phyloP scores from a whole-genome alignment of 2,113 vertebrate genomes.

The Pollimyrus isidori region DNA sequence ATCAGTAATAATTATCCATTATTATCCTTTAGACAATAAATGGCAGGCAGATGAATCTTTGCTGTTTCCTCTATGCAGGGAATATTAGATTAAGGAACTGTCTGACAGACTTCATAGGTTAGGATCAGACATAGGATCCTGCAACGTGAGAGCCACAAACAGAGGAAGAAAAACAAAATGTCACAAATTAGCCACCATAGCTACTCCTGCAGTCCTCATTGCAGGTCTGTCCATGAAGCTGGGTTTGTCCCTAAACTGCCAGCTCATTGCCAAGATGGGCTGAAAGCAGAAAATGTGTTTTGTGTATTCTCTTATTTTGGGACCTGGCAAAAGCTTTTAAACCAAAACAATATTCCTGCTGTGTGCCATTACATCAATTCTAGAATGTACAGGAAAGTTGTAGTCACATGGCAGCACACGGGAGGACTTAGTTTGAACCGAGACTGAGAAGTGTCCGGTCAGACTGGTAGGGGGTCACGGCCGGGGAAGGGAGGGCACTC shows the following conservation, averaged over 20 bases:
- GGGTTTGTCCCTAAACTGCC: slow-evolving; percentile 22
- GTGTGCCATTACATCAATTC: slow-evolving; percentile 39
- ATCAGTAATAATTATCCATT: neutral
- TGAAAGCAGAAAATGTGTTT: slow-evolving; percentile 10
- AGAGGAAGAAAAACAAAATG: neutral
- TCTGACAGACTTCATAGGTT: neutral
- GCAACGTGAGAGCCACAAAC: neutral
- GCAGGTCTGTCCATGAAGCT: slow-evolving; percentile 29
- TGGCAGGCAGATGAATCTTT: neutral
- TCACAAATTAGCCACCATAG: neutral
- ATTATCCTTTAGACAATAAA: neutral
- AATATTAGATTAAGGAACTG: slow-evolving; percentile 6
- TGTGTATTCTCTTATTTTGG: slow-evolving; percentile 6
- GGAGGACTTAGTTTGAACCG: slow-evolving; percentile 12
- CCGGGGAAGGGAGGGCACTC: neutral
- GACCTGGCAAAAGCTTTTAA: slow-evolving; percentile 23
- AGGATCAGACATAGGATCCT: neutral
- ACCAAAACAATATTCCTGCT: slow-evolving; percentile 36
- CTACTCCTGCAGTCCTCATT: slow-evolving; percentile 7
- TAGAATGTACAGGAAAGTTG: slow-evolving; percentile 28
- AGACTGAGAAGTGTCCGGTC: neutral
- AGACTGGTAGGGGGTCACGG: neutral
- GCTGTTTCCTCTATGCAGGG: neutral
- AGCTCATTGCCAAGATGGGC: slow-evolving; percentile 6
- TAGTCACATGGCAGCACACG: slow-evolving; percentile 21